Conservation (phyloP, 2,113 vertebrate genomes). For the Gasterosteus nipponicus region DNA sequence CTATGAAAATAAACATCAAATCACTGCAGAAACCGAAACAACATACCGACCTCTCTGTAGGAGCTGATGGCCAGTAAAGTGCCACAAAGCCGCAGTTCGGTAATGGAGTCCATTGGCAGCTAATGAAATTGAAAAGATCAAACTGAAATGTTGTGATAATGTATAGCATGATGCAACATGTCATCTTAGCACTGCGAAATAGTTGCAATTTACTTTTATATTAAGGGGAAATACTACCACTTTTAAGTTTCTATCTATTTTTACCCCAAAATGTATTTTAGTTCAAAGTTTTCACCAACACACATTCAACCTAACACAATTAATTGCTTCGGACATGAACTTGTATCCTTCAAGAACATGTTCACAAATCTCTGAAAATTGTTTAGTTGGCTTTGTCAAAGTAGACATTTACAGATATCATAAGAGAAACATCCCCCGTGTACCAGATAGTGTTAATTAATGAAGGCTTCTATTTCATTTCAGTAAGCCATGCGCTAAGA, state of each 20-base stretch:
- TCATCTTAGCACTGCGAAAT: neutral
- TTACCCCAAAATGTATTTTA: neutral
- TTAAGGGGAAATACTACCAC: neutral
- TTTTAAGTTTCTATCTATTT: neutral
- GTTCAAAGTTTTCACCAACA: neutral
- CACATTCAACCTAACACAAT: neutral
- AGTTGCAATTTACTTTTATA: neutral
- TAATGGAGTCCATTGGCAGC: slow-evolving; percentile 2
- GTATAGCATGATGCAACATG: slow-evolving; percentile 15
- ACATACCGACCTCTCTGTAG: neutral
- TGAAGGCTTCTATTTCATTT: neutral
- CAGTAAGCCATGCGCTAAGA: neutral
- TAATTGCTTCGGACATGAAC: neutral
- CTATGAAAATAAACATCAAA: neutral
- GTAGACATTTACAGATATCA: neutral
- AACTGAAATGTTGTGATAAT: slow-evolving; percentile 6
- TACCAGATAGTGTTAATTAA: neutral
- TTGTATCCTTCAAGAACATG: neutral
- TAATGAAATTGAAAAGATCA: slow-evolving; percentile 19
- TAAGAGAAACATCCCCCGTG: neutral
- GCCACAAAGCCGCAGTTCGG: slow-evolving; percentile 12
- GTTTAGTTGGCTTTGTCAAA: neutral
- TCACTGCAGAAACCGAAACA: neutral
- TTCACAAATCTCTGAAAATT: neutral
- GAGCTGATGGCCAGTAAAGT: slow-evolving; percentile 13